Evolutionary conservation across 2,797 vertebrate species (phyloP), one percentile per base, ranked within the genome.

Genomic region (Paguma larvata): DNA sequence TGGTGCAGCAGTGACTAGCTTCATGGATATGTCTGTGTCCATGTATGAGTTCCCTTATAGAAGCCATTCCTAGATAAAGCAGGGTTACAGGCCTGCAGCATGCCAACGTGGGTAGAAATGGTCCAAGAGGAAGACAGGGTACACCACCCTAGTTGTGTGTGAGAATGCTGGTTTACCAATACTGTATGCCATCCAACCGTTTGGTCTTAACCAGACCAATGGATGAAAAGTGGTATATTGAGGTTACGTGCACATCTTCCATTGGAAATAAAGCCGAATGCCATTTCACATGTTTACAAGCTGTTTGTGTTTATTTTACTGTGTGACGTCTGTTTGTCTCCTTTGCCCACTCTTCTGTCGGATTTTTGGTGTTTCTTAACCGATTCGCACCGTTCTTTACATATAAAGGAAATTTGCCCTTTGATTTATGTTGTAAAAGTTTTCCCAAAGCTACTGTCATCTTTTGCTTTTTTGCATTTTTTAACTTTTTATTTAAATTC

Each of bases 61-160:
- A 32, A 59, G 1, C 5, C 3, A 2, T 44, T 56, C 44, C 32
- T 65, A 23, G 34, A 21, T 41, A 12, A 27, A 80, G 13, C 27
- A 3, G 38, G 14, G 51, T 18, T 10, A 34, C 10, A 19, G 73
- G 73, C 14, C 11, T 8, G 41, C 73, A 27, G 30, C 67, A 13
- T 0, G 4, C 5, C 0, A 1, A 46, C 12, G 14, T 12, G 32
- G 63, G 15, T 14, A 6, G 25, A 27, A 11, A 15, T 10, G 4
- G 38, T 51, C 23, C 46, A 25, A 1, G 75, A 30, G 27, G 53
- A 46, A 78, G 25, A 14, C 8, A 51, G 16, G 3, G n/a, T 46
- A 63, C 6, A 2, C 5, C 2, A 6, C 18, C 34, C 27, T 59
- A 14, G 15, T 5, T 53, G 18, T 78, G n/a, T 14, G 15, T 79